A percentile compares a stretch with the other conserved stretches of the same genome.
phyloP scores from a whole-genome alignment of 2,797 vertebrate species.

The Chelon labrosus region DNA sequence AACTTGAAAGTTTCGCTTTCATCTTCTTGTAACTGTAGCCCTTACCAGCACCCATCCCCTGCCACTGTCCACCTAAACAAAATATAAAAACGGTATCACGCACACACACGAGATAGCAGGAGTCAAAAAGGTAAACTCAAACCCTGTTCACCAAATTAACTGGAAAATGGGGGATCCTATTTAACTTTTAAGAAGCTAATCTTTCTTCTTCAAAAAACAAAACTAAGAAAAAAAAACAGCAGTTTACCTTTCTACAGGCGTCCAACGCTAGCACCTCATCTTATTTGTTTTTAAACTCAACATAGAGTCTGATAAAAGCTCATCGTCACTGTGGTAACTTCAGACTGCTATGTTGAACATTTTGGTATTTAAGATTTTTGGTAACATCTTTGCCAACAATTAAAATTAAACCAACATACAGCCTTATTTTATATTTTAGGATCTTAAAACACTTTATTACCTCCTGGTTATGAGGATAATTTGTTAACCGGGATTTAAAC shows the following conservation, averaged over 20 bases:
- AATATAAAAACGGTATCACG: conserved; percentile 35
- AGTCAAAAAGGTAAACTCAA: conserved; percentile 8
- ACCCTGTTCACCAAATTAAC: conserved; percentile 2
- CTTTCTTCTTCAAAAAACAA: background rate
- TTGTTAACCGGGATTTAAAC: background rate
- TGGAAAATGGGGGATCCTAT: background rate
- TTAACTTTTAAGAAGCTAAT: background rate
- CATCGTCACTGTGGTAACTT: background rate
- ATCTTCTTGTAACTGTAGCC: conserved; percentile 64
- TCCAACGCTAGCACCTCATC: background rate
- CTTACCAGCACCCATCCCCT: conserved; percentile 67
- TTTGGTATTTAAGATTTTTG: conserved; percentile 21
- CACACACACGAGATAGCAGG: conserved; percentile 6
- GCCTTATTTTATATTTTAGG: background rate
- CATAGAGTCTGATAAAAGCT: background rate
- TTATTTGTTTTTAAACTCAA: background rate
- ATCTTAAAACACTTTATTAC: background rate
- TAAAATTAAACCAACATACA: background rate
- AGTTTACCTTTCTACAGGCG: background rate
- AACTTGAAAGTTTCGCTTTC: conserved; percentile 17
- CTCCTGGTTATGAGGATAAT: background rate
- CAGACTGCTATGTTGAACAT: background rate
- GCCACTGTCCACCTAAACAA: conserved; percentile 19
- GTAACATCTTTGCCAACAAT: background rate
- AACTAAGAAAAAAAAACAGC: background rate